These are phyloP conservation scores for Hyles euphorbiae DNA, from an alignment of 1,140 invertebrate genomes.

Conservation along the genomic window DNA sequence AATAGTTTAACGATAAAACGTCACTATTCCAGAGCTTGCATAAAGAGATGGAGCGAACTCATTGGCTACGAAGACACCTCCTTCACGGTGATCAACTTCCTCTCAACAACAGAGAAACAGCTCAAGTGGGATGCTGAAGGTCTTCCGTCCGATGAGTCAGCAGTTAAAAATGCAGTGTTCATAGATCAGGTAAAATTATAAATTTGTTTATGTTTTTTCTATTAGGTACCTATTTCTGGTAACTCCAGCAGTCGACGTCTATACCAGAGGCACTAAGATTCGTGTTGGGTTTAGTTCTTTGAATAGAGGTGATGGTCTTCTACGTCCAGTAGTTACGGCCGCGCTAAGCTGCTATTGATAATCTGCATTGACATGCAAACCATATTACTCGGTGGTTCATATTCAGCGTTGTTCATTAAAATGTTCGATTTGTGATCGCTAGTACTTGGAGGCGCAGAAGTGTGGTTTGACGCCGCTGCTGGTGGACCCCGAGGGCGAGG, in stretches of 20 bases:
- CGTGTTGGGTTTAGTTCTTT: no score
- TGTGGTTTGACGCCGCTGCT: conserved; percentile 82
- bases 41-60: conserved; percentile 78
- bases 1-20: no score
- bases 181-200: conserved; percentile 80
- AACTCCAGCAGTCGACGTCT: no score
- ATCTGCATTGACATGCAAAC: no score
- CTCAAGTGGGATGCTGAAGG: conserved; percentile 92
- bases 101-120: conserved; percentile 86
- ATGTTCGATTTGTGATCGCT: neutral
- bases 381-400: no score
- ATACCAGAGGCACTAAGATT: no score
- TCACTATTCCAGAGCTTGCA: conserved; percentile 47
- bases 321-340: no score
- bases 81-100: conserved; percentile 84
- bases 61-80: conserved; percentile 63
- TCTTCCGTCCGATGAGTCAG: conserved; percentile 86
- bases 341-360: no score
- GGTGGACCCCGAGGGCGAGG: conserved; percentile 92
- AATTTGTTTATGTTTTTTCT: neutral
- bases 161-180: conserved; percentile 89
- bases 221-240: no score
- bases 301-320: no score
- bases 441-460: conserved; percentile 49
- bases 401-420: neutral